A percentile compares a stretch with the other conserved stretches of the same genome.
Evolutionary conservation across 1,140 invertebrate genomes (phyloP).

Genomic region (Brachionus plicatilis): DNA sequence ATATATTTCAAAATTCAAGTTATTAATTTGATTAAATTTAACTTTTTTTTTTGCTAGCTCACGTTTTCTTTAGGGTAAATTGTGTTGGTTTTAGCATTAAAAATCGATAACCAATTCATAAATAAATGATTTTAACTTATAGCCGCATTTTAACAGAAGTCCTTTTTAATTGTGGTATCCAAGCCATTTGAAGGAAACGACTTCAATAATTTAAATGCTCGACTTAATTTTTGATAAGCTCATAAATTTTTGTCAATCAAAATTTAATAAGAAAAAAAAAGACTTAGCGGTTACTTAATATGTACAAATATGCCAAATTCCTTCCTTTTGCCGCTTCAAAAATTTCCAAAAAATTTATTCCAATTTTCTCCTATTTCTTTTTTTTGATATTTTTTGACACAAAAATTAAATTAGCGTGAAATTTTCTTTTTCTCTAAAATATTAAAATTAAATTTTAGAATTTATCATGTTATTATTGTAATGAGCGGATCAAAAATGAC

Average conservation of each 20-base stretch:
- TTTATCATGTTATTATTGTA: not conserved
- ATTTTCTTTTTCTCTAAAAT: not conserved
- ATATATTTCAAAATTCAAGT: not conserved
- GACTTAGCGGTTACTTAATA: not conserved
- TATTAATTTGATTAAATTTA: not conserved
- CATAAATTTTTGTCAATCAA: not conserved
- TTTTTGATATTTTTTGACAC: not conserved
- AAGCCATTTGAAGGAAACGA: not conserved
- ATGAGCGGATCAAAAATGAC: not conserved
- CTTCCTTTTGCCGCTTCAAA: not conserved
- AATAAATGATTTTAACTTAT: not conserved
- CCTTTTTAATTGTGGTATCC: conserved; percentile 3
- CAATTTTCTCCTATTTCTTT: not conserved
- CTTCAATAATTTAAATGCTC: not conserved
- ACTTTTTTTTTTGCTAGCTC: not conserved
- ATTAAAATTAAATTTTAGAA: not conserved
- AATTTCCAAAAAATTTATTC: not conserved
- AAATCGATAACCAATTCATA: conserved; percentile 9
- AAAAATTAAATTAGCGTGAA: not conserved
- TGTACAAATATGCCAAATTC: not conserved
- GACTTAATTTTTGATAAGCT: not conserved
- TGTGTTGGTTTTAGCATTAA: not conserved
- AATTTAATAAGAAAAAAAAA: not conserved
- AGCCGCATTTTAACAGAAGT: not conserved
- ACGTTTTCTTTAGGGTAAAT: not conserved